Base-by-base conservation (phyloP, 1,140 invertebrate species). In the Drosophila paulistorum region DNA sequence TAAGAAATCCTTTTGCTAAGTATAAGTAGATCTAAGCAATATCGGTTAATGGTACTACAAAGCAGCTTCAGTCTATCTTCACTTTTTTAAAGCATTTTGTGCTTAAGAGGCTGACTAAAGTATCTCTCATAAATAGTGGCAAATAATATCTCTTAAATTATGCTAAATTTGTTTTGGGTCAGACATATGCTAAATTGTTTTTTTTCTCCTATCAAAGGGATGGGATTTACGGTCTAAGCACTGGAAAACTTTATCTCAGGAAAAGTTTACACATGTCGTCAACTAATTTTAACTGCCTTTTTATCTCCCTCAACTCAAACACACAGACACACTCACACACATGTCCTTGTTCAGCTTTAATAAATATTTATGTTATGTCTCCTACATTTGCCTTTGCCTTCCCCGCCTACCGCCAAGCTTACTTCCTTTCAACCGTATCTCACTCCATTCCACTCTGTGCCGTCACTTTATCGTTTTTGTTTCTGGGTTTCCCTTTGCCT, bases 291-390 rank as follows among this genome's bases (percentile, higher is more conserved):
- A 51, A 51, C 45, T 51, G 45, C 45, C 45, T 51, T 51, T 48
- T 51, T 51, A 51, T 51, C 45, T 51, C 45, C 45, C 45, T 51
- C 17, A 51, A 51, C 45, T 51, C 45, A 23, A 51, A 45, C 42
- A 14, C 42, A 17, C 42, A 42, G 3, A 45, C 14, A 17, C 45
- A 23, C 17, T 11, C 45, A 51, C 45, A 51, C 45, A 51, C 45
- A 51, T 59, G 74, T 71, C 55, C 72, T 70, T 76, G 71, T 60
- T 60, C 75, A 72, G 66, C 75, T 77, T 78, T 78, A 79, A 78
- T 78, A 78, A 78, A 78, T 78, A 78, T 78, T 78, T 77, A 78
- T 78, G 76, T 77, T 68, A 54, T 71, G 67, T 77, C 74, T 77
- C 61, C 61, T 54, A 54, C 26, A 51, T 51, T 48, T 20, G 23